These are phyloP conservation scores for Acanthoscelides obtectus DNA, from an alignment of 2,888 invertebrate species.

Conservation along the genomic window DNA sequence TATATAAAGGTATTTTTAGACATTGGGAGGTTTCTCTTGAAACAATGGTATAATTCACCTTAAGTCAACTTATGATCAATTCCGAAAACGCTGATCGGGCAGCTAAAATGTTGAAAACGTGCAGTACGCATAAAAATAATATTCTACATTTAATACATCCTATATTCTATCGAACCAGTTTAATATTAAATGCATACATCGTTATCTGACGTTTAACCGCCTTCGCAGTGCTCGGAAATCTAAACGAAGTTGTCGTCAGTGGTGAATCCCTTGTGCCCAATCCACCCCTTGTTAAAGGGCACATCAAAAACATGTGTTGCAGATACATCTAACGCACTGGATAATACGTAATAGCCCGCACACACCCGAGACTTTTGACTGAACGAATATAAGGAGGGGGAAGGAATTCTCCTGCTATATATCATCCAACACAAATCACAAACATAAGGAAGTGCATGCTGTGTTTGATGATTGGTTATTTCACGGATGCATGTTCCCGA, in stretches of 20 bases:
- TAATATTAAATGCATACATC: not conserved
- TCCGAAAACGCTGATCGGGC: too few relatives aligned
- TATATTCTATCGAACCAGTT: not conserved
- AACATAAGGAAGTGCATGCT: not conserved
- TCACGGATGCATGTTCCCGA: slow-evolving; percentile 3
- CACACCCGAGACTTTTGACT: slow-evolving; percentile 25
- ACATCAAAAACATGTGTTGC: slow-evolving; percentile 48
- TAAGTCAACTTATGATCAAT: too few relatives aligned
- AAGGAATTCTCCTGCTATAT: slow-evolving; percentile 26
- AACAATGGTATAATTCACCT: too few relatives aligned
- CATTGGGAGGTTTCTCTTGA: too few relatives aligned
- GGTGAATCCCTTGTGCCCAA: slow-evolving; percentile 2
- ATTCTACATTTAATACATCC: too few relatives aligned
- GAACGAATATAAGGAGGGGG: slow-evolving; percentile 18
- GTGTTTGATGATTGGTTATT: slow-evolving; percentile 14
- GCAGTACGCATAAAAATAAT: too few relatives aligned
- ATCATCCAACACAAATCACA: slow-evolving; percentile 29
- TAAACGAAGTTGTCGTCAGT: not conserved
- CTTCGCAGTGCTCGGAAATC: not conserved
- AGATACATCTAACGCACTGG: slow-evolving; percentile 42
- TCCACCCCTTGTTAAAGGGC: slow-evolving; percentile 42
- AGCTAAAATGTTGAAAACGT: too few relatives aligned
- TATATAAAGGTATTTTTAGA: too few relatives aligned
- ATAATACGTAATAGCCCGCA: slow-evolving; percentile 34
- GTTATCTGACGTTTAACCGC: not conserved